These are phyloP conservation scores for Dicranocentrus wangi DNA, from an alignment of 2,888 invertebrate genomes.

Conservation along the genomic window DNA sequence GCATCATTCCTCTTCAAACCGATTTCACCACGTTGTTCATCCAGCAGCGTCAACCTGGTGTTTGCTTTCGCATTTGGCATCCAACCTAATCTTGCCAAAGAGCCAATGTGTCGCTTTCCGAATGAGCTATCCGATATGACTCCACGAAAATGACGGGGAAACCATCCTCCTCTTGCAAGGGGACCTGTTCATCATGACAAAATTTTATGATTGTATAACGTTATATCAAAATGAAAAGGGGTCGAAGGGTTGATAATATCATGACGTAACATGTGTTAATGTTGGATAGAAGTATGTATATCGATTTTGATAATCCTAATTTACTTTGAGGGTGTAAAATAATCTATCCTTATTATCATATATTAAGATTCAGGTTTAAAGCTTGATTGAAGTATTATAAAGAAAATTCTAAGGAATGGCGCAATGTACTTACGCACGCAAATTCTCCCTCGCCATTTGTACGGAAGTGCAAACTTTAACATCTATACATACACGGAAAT, in stretches of 20 bases:
- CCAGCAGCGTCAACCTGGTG: constrained; percentile 31
- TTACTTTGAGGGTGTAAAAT: not conserved
- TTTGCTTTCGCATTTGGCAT: constrained; percentile 57
- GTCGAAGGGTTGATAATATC: not conserved
- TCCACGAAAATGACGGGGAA: constrained; percentile 72
- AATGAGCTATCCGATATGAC: constrained; percentile 60
- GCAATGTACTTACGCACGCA: too few relatives aligned
- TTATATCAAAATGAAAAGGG: not conserved
- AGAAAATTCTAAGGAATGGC: too few relatives aligned
- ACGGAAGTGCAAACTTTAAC: too few relatives aligned
- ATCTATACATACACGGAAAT: too few relatives aligned
- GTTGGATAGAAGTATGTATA: too few relatives aligned
- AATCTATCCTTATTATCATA: not conserved
- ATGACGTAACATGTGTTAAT: not conserved
- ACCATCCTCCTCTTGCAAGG: constrained; percentile 71
- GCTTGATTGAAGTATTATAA: too few relatives aligned
- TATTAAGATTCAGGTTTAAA: not conserved
- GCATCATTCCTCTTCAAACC: constrained; percentile 64
- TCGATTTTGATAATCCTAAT: not conserved
- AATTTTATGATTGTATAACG: not conserved
- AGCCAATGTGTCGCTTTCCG: constrained; percentile 71
- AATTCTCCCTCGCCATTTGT: too few relatives aligned
- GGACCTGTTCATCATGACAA: constrained; percentile 60
- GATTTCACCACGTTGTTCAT: constrained; percentile 58
- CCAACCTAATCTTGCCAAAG: constrained; percentile 69